Conservation (phyloP, 2,113 vertebrate species). For the Xenotilapia longispinis region DNA sequence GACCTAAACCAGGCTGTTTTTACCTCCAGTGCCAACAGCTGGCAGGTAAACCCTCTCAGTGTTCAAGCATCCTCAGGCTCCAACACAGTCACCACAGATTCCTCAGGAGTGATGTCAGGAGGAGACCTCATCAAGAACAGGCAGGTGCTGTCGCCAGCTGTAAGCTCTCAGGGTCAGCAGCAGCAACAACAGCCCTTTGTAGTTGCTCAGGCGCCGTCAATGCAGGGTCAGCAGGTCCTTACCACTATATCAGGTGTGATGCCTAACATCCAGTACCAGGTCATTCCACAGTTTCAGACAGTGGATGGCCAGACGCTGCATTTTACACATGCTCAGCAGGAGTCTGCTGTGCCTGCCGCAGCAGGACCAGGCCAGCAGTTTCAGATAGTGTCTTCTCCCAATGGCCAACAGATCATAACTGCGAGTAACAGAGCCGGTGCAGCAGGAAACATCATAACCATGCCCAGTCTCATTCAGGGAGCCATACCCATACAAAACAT, state of each 20-base stretch:
- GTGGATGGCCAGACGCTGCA: constrained; percentile 91
- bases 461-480: constrained; percentile 88
- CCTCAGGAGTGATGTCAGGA: constrained; percentile 64
- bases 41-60: constrained; percentile 86
- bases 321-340: constrained; percentile 83
- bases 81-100: constrained; percentile 70
- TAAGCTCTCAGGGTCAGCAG: constrained; percentile 63
- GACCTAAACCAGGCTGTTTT: constrained; percentile 83
- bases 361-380: constrained; percentile 81
- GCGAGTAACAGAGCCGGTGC: constrained; percentile 66
- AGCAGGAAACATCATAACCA: constrained; percentile 84
- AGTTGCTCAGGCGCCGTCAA: constrained; percentile 76
- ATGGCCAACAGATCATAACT: constrained; percentile 85
- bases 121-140: constrained; percentile 73
- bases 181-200: constrained; percentile 77
- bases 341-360: constrained; percentile 61
- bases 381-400: constrained; percentile 82
- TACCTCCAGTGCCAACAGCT: constrained; percentile 83
- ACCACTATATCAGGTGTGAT: constrained; percentile 83
- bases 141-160: constrained; percentile 53
- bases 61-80: constrained; percentile 50
- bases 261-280: constrained; percentile 96
- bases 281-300: constrained; percentile 95
- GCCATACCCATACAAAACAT: constrained; percentile 92
- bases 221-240: constrained; percentile 89